Evolutionary conservation across 2,888 invertebrate genomes (phyloP), one percentile per base, ranked within the genome.

Genomic region (Drosophila falleni): DNA sequence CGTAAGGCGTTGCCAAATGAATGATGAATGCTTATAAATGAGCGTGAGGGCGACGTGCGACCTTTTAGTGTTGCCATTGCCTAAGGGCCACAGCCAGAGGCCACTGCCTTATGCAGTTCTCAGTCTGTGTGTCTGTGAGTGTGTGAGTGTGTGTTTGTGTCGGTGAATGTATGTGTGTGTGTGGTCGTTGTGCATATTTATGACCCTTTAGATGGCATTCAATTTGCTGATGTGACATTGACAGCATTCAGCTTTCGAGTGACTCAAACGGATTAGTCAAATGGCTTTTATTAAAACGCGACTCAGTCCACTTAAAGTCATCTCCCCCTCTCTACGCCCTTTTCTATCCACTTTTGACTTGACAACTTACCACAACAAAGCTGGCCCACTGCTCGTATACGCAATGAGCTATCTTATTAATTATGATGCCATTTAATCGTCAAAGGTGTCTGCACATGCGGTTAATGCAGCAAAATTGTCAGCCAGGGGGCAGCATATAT

Each of bases 1-100:
- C 3, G 31, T 15, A 29, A 9, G 16, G 53, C 31, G 75, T 67
- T 75, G 78, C 78, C 81, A 83, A 80, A 85, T 89, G 82, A 81
- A 78, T 87, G 89, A 86, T 86, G 78, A 82, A 86, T 87, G 80
- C 76, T 71, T 75, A 80, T 76, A 76, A 87, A 85, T 78, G 86
- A 85, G 82, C 76, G 47, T 71, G 56, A 76, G 78, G 72, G 70
- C 80, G 66, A 65, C 63, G 70, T 59, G 80, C 66, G 86, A 87
- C 88, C 88, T 84, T 81, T 71, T 67, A 58, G 76, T 84, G 78
- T 71, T 67, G 62, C 67, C 67, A 65, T 49, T 63, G 65, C 74
- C 69, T 33, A 26, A 33, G 63, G 54, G 46, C 10, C 41, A 15
- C 3, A 26, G 53, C 73, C 55, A 41, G 23, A 54, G 65, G 81